Evolutionary conservation across 2,888 invertebrate genomes (phyloP).

Genomic region (Eulithis testata): DNA sequence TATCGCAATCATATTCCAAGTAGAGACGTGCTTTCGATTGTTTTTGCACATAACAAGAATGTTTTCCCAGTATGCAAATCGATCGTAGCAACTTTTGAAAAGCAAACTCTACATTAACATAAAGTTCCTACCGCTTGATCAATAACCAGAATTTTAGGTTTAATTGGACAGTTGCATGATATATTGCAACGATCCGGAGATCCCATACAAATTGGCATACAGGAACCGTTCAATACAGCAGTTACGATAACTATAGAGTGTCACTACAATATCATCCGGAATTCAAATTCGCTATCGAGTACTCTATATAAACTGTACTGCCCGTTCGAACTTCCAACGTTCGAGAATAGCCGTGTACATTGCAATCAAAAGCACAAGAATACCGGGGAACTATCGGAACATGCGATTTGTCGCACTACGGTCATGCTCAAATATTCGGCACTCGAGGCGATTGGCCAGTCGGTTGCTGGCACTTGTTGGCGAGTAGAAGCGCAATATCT

Average conservation of each 20-base stretch:
- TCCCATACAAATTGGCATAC: constrained; percentile 16
- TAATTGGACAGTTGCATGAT: constrained; percentile 11
- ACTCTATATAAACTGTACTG: constrained; percentile 32
- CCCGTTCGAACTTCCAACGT: constrained; percentile 25
- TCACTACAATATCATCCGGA: constrained; percentile 24
- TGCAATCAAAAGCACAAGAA: constrained; percentile 33
- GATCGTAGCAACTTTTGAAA: constrained; percentile 9
- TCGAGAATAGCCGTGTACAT: constrained; percentile 28
- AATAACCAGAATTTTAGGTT: constrained; percentile 15
- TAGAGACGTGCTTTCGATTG: constrained; percentile 32
- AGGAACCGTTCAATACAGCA: constrained; percentile 12
- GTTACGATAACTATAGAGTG: constrained; percentile 17
- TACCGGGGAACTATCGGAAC: constrained; percentile 26
- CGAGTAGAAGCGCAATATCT: constrained; percentile 55
- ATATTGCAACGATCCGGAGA: constrained; percentile 8
- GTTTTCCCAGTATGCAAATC: constrained; percentile 16
- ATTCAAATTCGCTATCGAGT: constrained; percentile 26
- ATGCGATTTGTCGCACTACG: constrained; percentile 35
- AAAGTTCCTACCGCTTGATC: constrained; percentile 5
- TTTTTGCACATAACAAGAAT: constrained; percentile 23
- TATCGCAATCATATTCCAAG: constrained; percentile 29
- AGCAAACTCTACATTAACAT: constrained; percentile 13
- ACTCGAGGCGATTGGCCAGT: constrained; percentile 30
- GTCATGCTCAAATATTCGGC: constrained; percentile 33
- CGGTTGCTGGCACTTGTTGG: constrained; percentile 26